Evolutionary conservation across 2,113 vertebrate genomes (phyloP).

Genomic region (Mirza zaza): DNA sequence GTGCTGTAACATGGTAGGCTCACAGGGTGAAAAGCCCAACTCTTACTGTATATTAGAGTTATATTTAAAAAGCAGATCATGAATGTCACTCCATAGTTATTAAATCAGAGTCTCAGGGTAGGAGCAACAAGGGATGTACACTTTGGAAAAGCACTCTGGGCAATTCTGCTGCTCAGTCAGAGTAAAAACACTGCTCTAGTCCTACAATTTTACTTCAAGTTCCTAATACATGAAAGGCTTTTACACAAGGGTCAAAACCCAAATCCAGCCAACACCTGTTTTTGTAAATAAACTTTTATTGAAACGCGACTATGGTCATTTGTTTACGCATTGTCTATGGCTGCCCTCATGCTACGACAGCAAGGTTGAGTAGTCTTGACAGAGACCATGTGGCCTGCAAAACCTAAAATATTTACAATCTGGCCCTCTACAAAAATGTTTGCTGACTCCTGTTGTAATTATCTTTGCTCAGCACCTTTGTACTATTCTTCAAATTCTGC

Average conservation of each 20-base stretch:
- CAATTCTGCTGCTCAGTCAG: background rate
- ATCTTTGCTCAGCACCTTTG: background rate
- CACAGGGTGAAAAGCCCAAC: background rate
- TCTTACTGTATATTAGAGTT: background rate
- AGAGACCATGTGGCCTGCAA: background rate
- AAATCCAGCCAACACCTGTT: background rate
- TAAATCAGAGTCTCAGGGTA: background rate
- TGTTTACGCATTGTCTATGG: background rate
- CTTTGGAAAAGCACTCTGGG: background rate
- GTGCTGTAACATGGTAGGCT: too few relatives aligned
- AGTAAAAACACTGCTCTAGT: background rate
- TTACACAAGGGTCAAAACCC: background rate
- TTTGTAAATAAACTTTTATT: background rate
- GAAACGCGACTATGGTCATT: background rate
- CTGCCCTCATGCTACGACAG: background rate
- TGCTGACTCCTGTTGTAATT: background rate
- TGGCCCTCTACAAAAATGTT: background rate
- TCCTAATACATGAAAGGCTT: background rate
- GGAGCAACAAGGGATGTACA: background rate
- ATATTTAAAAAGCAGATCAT: background rate
- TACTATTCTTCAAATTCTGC: background rate
- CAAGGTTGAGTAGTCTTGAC: background rate
- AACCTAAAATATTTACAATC: background rate
- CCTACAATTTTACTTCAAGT: background rate
- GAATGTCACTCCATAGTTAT: background rate